phyloP scores from a whole-genome alignment of 2,113 vertebrate genomes.

The Mobula hypostoma region DNA sequence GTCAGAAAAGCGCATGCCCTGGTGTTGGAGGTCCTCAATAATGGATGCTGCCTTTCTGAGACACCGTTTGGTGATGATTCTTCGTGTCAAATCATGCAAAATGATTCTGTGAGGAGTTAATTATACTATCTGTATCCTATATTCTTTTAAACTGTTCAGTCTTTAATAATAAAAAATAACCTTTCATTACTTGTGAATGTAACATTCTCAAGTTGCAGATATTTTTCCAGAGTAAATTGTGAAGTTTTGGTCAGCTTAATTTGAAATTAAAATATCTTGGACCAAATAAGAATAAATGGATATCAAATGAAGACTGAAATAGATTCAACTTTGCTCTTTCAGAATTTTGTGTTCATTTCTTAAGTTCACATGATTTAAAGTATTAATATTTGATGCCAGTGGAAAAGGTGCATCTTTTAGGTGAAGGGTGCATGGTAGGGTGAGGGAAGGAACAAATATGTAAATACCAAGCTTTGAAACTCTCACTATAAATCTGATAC shows the following conservation, averaged over 20 bases:
- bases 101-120: background rate
- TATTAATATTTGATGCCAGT: background rate
- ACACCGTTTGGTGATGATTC: background rate
- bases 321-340: background rate
- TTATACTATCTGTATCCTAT: background rate
- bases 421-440: background rate
- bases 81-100: background rate
- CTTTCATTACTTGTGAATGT: too few relatives aligned
- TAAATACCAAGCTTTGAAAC: background rate
- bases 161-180: background rate
- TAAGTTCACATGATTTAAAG: background rate
- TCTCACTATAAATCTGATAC: background rate
- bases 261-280: background rate
- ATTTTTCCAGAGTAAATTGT: background rate
- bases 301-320: background rate
- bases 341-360: background rate
- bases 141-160: too few relatives aligned
- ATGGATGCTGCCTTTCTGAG: too few relatives aligned
- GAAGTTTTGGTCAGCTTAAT: background rate
- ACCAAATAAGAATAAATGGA: background rate
- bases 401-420: background rate
- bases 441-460: background rate
- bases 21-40: too few relatives aligned
- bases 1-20: too few relatives aligned
- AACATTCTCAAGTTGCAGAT: background rate